Base-by-base conservation (phyloP, 2,888 invertebrate species). In the Busseola fusca region DNA sequence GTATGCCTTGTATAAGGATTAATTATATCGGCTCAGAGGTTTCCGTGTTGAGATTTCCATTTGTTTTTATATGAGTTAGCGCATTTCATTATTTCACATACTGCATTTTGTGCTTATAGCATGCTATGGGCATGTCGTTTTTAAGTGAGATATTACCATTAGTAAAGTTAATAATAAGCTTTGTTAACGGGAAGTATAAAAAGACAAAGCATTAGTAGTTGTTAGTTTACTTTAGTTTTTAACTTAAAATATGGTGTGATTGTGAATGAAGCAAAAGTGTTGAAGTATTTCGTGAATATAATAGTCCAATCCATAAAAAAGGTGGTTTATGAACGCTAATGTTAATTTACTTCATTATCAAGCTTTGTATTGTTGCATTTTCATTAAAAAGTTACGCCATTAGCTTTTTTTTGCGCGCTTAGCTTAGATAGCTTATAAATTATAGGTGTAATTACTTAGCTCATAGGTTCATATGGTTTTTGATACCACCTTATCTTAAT, bases 301-400 rank as follows among this genome's bases (percentile, higher is more conserved):
- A 60, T 54, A 76, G 81, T 76, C 81, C 76, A 81, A 77, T 81
- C 40, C 76, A 50, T 52, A 37, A 9, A 59, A 30, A 42, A 78
- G 18, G 37, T 63, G 62, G 10, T 50, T 42, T 42, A 34, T 75
- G 54, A 54, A 74, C 74, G 75, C 60, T 62, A 7, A 54, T 42
- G n/a, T 64, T 9, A 25, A 2, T 68, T 74, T 64, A 50, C 30
- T 50, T 52, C 34, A 52, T 57, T 48, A 25, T 64, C 12, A 74
- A 76, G 76, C 80, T 59, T 63, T 58, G 34, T 76, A 76, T 45
- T 1, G 37, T 64, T 40, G 68, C 68, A 9, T 54, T 66, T 48
- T 27, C 10, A 40, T n/a, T 21, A n/a, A n/a, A 0, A 58, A 45
- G 3, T 14, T 30, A 56, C 56, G 40, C 27, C 7, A 18, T 37